phyloP scores from a whole-genome alignment of 2,888 invertebrate genomes.

The Gisinianus flammeolus region DNA sequence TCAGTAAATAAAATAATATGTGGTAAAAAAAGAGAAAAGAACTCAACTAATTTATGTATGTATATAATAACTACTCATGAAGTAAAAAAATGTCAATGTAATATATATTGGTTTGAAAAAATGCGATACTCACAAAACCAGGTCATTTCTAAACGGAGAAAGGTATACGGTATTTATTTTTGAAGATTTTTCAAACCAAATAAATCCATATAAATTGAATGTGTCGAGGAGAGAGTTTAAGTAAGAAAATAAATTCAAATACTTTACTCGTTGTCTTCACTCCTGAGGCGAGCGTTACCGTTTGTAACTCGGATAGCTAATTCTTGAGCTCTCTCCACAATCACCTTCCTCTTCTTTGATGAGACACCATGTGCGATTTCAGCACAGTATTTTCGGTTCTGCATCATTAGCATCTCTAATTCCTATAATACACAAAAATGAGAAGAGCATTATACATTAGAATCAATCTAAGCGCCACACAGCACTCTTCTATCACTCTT shows the following conservation, averaged over 20 bases:
- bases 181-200: neutral
- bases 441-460: too few relatives aligned
- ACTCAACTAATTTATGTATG: too few relatives aligned
- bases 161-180: neutral
- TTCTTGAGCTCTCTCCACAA: constrained; percentile 96
- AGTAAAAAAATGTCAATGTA: too few relatives aligned
- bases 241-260: neutral
- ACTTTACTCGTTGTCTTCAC: constrained; percentile 96
- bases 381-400: constrained; percentile 95
- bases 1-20: too few relatives aligned
- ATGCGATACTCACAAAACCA: neutral
- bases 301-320: constrained; percentile 95
- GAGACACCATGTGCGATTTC: constrained; percentile 98
- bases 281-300: constrained; percentile 92
- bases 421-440: constrained; percentile 70
- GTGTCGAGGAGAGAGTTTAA: neutral
- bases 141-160: constrained; percentile 2
- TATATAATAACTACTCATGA: too few relatives aligned
- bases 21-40: too few relatives aligned
- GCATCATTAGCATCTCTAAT: constrained; percentile 98
- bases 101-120: too few relatives aligned
- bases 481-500: too few relatives aligned
- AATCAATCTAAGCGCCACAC: too few relatives aligned
- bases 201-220: constrained; percentile 14
- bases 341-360: constrained; percentile 94